A percentile compares a stretch with the other conserved stretches of the same genome.
Evolutionary conservation across 2,797 vertebrate genomes (phyloP).

Genomic region (Lagodon rhomboides): DNA sequence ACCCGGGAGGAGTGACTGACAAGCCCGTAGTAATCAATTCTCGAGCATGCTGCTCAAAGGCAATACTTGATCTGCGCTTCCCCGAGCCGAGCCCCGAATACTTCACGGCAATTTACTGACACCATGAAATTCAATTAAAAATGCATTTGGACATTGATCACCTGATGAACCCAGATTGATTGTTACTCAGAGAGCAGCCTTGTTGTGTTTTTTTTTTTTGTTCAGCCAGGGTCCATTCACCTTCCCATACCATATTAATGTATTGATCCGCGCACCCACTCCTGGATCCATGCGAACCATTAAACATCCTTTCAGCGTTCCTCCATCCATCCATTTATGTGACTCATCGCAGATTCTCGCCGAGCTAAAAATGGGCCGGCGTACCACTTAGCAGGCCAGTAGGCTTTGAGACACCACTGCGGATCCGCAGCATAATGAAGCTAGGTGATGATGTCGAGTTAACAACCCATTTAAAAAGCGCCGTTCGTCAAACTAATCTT

Average conservation of each 20-base stretch:
- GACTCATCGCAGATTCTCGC: constrained; percentile 60
- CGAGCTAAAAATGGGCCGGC: constrained; percentile 55
- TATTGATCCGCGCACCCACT: constrained; percentile 75
- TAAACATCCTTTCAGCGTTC: constrained; percentile 77
- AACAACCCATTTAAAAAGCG: constrained; percentile 39
- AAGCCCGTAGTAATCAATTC: constrained; percentile 74
- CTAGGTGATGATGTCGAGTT: constrained; percentile 46
- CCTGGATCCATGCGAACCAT: constrained; percentile 70
- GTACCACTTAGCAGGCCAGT: constrained; percentile 27
- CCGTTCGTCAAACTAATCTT: constrained; percentile 44
- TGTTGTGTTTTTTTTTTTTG: constrained; percentile 74
- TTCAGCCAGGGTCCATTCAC: constrained; percentile 64
- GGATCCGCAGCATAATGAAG: constrained; percentile 44
- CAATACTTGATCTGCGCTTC: constrained; percentile 63
- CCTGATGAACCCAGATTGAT: constrained; percentile 75
- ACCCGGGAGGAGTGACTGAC: constrained; percentile 67
- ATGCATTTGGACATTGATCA: constrained; percentile 85
- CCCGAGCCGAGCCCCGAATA: constrained; percentile 55
- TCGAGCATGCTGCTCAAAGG: constrained; percentile 66
- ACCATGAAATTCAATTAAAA: constrained; percentile 82
- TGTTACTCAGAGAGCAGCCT: constrained; percentile 66
- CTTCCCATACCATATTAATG: constrained; percentile 68
- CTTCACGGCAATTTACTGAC: constrained; percentile 76
- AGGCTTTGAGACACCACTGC: constrained; percentile 31
- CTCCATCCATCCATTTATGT: constrained; percentile 66